Percentiles rank a stretch among this genome's conserved stretches.
Evolutionary conservation across 2,113 vertebrate genomes (phyloP).

Genomic region (Narcine bancroftii): DNA sequence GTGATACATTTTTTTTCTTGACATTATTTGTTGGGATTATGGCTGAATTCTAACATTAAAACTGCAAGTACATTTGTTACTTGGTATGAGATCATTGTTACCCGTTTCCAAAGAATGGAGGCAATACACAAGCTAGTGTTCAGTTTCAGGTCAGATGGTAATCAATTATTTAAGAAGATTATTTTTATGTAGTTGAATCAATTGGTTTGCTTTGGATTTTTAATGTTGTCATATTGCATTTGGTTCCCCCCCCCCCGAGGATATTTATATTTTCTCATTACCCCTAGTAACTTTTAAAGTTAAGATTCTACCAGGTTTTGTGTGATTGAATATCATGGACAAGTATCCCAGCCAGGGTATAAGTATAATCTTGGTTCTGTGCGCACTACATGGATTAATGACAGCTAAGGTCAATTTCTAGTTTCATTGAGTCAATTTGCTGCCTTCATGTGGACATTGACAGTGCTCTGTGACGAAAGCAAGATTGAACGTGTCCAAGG

Average conservation of each 20-base stretch:
- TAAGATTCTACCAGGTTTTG: neutral
- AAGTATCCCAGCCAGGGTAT: neutral
- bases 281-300: neutral
- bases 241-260: too few species aligned
- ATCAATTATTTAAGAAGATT: slow-evolving; percentile 30
- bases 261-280: neutral
- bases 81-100: neutral
- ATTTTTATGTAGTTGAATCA: neutral
- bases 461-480: neutral
- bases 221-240: neutral
- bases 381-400: too few species aligned
- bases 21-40: neutral
- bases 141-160: neutral
- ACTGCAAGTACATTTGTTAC: slow-evolving; percentile 3
- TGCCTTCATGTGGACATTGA: neutral
- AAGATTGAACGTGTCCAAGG: neutral
- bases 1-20: neutral
- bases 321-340: neutral
- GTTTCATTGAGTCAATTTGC: neutral
- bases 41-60: neutral
- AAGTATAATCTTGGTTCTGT: too few species aligned
- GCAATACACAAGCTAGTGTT: neutral
- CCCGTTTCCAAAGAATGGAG: neutral
- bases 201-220: neutral
- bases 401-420: neutral